Evolutionary conservation across 2,888 invertebrate species (phyloP), one percentile per base, ranked within the genome.

Genomic region (Dynastes hyllus): DNA sequence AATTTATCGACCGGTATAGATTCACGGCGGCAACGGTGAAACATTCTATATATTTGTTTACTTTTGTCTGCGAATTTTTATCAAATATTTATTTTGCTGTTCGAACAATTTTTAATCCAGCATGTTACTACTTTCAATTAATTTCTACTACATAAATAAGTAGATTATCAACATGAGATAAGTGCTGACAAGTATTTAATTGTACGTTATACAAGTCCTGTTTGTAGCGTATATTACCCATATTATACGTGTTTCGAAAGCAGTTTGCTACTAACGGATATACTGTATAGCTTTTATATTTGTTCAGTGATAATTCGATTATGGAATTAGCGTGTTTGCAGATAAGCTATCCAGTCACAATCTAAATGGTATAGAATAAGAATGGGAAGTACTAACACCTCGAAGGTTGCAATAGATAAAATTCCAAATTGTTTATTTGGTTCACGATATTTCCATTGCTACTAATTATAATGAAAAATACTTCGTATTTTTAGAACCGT

Each of bases 181-280:
- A 61, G 61, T 27, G 61, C 8, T 61, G 22, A 29, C 61, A 61
- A 27, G 29, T 11, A 29, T 61, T 61, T 27, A 58, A 61, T 29
- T 61, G 61, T 29, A 22, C 61, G 22, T 11, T 61, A 61, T 61
- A 61, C 61, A 61, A 22, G 58, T 11, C 22, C 5, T 61, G 11
- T 61, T 61, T 61, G 29, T 11, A 61, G 61, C 45, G 61, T 61
- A 61, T 22, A 8, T n/a, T 1, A 27, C 6, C 61, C 61, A 4
- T 61, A n/a, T 61, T 11, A 61, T 61, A 58, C 58, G 58, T 58
- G 58, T 27, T 61, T 29, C 61, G 29, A 61, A 61, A 61, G 22
- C 61, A 61, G 27, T 61, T 61, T 27, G 6, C 22, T 61, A 61
- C 11, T 29, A 61, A 27, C 45, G 45, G 8, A 8, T 11, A 2